Conservation (phyloP, 37 sponge, comb jelly and placozoan species). For the Chondrilla cf. caribensis region DNA sequence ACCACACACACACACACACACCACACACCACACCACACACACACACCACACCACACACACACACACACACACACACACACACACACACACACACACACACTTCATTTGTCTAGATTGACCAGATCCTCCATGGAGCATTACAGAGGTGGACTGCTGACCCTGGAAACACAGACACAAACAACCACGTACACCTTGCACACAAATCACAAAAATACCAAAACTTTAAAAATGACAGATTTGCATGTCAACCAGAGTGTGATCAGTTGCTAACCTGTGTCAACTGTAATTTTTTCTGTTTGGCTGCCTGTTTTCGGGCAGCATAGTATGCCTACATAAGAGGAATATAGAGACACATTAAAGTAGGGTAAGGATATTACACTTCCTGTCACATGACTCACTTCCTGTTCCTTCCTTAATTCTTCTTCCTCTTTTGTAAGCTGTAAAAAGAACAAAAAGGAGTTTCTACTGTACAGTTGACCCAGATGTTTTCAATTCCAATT, state of each 20-base stretch:
- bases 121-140: no score
- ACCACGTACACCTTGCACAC: neutral
- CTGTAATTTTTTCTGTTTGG: neutral
- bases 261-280: no score
- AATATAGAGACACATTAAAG: neutral
- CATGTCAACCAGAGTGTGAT: no score
- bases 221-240: no score
- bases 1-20: conserved; percentile 22
- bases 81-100: conserved; percentile 19
- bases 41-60: neutral
- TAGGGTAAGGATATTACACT: no score
- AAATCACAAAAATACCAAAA: no score
- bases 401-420: neutral
- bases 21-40: neutral
- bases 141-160: neutral
- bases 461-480: no score
- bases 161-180: neutral
- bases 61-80: conserved; percentile 22
- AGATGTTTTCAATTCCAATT: no score
- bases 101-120: no score
- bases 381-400: neutral
- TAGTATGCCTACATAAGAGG: neutral
- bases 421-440: conserved; percentile 6
- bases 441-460: no score
- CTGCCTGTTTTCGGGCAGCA: neutral